phyloP scores from a whole-genome alignment of 2,888 invertebrate species.

The Baccha elongata region DNA sequence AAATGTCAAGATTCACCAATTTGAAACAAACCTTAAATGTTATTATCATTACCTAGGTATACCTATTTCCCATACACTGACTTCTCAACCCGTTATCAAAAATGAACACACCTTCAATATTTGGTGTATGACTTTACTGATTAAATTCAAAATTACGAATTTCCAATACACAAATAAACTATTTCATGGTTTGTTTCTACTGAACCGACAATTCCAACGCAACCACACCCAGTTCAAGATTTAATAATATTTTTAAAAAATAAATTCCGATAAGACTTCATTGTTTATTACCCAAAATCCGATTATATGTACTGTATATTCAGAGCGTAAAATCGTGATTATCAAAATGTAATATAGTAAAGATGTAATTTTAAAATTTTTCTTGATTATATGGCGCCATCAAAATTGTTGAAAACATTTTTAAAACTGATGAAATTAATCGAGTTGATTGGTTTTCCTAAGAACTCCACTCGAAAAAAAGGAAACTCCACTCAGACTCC shows the following conservation, averaged over 20 bases:
- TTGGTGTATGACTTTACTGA: neutral
- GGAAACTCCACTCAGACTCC: constrained; percentile 22
- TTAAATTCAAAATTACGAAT: neutral
- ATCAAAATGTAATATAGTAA: neutral
- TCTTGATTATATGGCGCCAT: constrained; percentile 11
- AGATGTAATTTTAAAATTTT: constrained; percentile 20
- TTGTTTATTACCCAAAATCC: constrained; percentile 9
- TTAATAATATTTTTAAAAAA: constrained; percentile 4
- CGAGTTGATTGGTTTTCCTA: neutral
- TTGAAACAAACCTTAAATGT: too few species aligned
- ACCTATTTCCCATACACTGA: too few species aligned
- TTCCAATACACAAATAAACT: neutral
- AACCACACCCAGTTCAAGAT: constrained; percentile 14
- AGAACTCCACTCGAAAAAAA: constrained; percentile 11
- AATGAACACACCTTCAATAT: constrained; percentile 1
- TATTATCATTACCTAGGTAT: too few species aligned
- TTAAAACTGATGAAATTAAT: neutral
- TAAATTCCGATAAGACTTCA: constrained; percentile 12
- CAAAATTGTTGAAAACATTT: constrained; percentile 1
- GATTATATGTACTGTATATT: neutral
- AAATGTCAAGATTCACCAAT: too few species aligned
- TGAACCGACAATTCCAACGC: neutral
- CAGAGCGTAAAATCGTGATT: neutral
- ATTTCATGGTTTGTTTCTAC: neutral
- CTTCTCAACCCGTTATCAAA: constrained; percentile 5